Evolutionary conservation across 2,797 vertebrate genomes (phyloP).

Genomic region (Acipenser oxyrinchus): DNA sequence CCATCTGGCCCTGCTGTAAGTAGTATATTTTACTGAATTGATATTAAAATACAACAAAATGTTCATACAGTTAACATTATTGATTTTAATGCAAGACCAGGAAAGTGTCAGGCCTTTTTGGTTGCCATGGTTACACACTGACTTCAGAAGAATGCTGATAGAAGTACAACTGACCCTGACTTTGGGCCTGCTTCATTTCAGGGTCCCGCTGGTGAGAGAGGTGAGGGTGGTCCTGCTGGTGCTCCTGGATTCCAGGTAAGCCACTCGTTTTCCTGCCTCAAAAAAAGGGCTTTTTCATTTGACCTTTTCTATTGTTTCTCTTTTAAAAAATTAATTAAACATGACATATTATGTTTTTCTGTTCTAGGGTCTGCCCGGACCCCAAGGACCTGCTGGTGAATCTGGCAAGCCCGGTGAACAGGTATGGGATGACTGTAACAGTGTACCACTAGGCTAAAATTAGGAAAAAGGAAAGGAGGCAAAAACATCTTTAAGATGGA

Average conservation of each 20-base stretch:
- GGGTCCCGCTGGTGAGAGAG: slow-evolving; percentile 92
- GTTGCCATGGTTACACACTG: too few species aligned
- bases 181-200: slow-evolving; percentile 29
- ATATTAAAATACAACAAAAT: too few species aligned
- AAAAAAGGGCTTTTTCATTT: not conserved
- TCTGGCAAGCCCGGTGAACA: slow-evolving; percentile 91
- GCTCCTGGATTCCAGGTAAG: slow-evolving; percentile 86
- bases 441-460: too few species aligned
- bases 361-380: slow-evolving; percentile 83
- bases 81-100: too few species aligned
- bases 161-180: too few species aligned
- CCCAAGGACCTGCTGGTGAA: slow-evolving; percentile 86
- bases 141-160: too few species aligned
- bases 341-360: slow-evolving; percentile 18
- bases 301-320: not conserved
- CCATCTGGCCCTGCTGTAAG: slow-evolving; percentile 77
- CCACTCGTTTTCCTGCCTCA: not conserved
- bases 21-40: slow-evolving; percentile 24
- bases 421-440: slow-evolving; percentile 52
- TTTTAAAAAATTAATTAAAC: not conserved
- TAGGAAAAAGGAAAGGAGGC: too few species aligned
- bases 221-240: slow-evolving; percentile 81
- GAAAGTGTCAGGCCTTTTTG: too few species aligned
- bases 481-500: too few species aligned
- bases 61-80: too few species aligned